Evolutionary conservation across 1,140 invertebrate genomes (phyloP).

Genomic region (Nautilus pompilius): DNA sequence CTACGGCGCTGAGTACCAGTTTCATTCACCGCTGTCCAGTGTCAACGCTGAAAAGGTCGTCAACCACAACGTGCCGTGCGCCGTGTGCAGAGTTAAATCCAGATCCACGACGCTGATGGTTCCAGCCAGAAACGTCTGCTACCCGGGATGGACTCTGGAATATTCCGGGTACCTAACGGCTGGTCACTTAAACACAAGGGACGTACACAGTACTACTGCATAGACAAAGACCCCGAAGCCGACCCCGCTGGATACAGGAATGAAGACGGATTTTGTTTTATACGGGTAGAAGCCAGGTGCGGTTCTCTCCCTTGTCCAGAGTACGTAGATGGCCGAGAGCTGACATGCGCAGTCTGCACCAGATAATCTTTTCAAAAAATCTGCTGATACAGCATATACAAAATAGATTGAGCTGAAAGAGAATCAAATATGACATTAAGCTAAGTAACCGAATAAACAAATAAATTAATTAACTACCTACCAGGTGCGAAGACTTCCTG

Average conservation of each 20-base stretch:
- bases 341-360: conserved; percentile 9
- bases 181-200: background rate
- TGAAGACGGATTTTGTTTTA: conserved; percentile 8
- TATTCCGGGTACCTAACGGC: conserved; percentile 25
- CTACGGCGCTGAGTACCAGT: no score
- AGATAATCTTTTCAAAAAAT: conserved; percentile 10
- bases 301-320: conserved; percentile 13
- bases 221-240: conserved; percentile 12
- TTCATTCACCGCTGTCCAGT: no score
- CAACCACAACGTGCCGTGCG: conserved; percentile 17
- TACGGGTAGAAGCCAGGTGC: conserved; percentile 9
- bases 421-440: no score
- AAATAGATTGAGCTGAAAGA: no score
- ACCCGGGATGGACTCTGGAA: conserved; percentile 21
- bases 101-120: conserved; percentile 20
- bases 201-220: conserved; percentile 13
- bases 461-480: no score
- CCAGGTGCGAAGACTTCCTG: no score
- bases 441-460: no score
- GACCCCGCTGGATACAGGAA: background rate
- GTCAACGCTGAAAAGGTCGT: no score
- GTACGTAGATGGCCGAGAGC: conserved; percentile 4
- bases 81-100: conserved; percentile 13
- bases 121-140: conserved; percentile 21
- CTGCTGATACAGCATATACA: no score